phyloP scores from a whole-genome alignment of 2,888 invertebrate species.

The Apocheima hispidaria region DNA sequence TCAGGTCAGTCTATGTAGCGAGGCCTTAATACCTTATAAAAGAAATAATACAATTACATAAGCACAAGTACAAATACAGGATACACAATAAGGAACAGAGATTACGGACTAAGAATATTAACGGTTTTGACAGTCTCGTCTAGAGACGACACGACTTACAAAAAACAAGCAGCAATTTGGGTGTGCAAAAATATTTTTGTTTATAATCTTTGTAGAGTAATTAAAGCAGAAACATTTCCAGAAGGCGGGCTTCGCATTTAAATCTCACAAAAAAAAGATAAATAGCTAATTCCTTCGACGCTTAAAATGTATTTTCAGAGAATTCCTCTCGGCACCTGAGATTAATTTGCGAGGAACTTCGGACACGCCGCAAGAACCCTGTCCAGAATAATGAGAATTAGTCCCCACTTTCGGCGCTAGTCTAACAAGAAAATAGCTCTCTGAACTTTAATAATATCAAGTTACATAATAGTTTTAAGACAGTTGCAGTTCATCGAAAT shows the following conservation, averaged over 20 bases:
- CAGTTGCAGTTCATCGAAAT: too few species aligned
- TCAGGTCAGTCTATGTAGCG: too few species aligned
- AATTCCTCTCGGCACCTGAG: conserved; percentile 60
- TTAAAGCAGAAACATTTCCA: conserved; percentile 8
- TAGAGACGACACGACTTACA: too few species aligned
- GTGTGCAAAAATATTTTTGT: neutral
- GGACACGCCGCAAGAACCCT: conserved; percentile 57
- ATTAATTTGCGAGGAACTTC: conserved; percentile 56
- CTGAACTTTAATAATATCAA: too few species aligned
- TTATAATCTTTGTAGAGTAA: neutral
- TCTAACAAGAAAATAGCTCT: too few species aligned
- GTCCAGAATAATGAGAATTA: conserved; percentile 65
- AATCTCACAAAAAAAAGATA: conserved; percentile 49
- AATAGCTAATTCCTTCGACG: conserved; percentile 53
- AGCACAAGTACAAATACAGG: too few species aligned
- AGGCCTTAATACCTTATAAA: too few species aligned
- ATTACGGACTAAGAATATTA: too few species aligned
- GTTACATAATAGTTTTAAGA: too few species aligned
- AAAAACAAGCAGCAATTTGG: neutral
- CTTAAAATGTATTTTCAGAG: conserved; percentile 57
- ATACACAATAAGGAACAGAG: too few species aligned
- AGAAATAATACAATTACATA: too few species aligned
- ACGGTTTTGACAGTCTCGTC: too few species aligned
- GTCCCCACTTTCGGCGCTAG: conserved; percentile 9
- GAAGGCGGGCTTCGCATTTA: conserved; percentile 40